Conservation (phyloP, 2,888 invertebrate genomes). For the Candidula unifasciata region DNA sequence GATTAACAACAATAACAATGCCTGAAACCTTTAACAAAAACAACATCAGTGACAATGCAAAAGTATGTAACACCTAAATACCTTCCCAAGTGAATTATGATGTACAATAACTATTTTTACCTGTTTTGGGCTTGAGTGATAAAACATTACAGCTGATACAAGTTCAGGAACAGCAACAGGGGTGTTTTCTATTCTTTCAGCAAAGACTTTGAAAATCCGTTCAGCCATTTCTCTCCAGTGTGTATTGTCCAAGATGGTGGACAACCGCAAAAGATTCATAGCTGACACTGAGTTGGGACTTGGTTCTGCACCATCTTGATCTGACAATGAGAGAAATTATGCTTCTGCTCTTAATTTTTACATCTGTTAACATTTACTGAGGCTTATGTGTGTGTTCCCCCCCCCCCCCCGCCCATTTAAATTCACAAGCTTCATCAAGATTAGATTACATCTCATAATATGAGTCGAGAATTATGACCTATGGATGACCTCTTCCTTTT, state of each 20-base stretch:
- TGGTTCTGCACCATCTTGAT: constrained; percentile 96
- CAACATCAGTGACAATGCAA: not conserved
- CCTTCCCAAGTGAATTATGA: not conserved
- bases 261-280: constrained; percentile 84
- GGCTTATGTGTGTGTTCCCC: not conserved
- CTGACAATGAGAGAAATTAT: constrained; percentile 79
- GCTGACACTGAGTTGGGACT: constrained; percentile 93
- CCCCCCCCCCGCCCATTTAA: not conserved
- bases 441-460: too few species aligned
- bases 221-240: constrained; percentile 82
- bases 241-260: constrained; percentile 84
- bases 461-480: too few species aligned
- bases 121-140: constrained; percentile 85
- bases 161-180: constrained; percentile 88
- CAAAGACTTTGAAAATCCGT: constrained; percentile 79
- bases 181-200: constrained; percentile 80
- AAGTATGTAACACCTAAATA: not conserved
- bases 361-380: not conserved
- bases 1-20: not conserved
- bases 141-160: constrained; percentile 85
- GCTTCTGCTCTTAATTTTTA: too few species aligned
- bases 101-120: constrained; percentile 77
- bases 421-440: not conserved
- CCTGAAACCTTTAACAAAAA: not conserved
- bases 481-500: too few species aligned